Percentiles rank a stretch among this genome's conserved stretches.
Conservation (phyloP, 2,888 invertebrate species). For the Drosophila engyochracea region DNA sequence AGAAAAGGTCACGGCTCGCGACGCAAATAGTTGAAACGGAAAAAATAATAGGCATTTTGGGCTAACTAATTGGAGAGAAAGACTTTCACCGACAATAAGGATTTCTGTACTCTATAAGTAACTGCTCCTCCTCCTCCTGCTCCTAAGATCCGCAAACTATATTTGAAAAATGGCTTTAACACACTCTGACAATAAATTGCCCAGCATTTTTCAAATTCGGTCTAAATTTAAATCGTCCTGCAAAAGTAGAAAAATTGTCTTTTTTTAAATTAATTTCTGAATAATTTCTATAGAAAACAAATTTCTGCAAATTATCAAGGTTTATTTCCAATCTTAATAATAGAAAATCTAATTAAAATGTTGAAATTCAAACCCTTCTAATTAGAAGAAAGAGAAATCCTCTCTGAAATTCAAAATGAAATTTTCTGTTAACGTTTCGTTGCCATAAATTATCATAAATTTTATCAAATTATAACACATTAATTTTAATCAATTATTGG, state of each 20-base stretch:
- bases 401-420: background rate
- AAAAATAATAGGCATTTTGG: background rate
- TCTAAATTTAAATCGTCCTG: background rate
- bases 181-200: background rate
- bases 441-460: background rate
- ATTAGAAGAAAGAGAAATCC: background rate
- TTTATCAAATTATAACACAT: background rate
- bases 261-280: background rate
- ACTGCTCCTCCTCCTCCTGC: too few species aligned
- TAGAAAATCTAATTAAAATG: background rate
- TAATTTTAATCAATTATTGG: background rate
- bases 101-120: background rate
- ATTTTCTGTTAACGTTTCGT: background rate
- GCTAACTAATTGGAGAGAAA: background rate
- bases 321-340: background rate
- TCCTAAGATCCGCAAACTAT: background rate
- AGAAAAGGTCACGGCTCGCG: slow-evolving; percentile 52
- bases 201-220: background rate
- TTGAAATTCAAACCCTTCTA: background rate
- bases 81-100: background rate
- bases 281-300: background rate
- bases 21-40: slow-evolving; percentile 2
- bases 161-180: background rate
- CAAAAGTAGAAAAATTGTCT: background rate
- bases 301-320: background rate